Percentiles rank a stretch among this genome's conserved stretches.
Evolutionary conservation across 2,797 vertebrate genomes (phyloP).

Genomic region (Enteromius mattozi): DNA sequence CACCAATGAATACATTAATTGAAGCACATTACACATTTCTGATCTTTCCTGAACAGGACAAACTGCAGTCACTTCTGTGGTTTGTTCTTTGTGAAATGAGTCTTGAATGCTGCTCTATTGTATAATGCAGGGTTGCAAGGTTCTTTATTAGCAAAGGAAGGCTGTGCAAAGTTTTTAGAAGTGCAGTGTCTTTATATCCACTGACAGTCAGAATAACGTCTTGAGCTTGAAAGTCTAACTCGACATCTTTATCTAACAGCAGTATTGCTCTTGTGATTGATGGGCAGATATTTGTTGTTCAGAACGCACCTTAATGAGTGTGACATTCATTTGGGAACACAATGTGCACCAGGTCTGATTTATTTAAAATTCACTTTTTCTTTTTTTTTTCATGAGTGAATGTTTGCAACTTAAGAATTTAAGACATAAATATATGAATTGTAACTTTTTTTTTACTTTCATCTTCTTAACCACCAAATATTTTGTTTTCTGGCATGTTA

Average conservation of each 20-base stretch:
- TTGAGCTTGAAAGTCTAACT: not conserved
- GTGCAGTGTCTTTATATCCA: not conserved
- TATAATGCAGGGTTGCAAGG: not conserved
- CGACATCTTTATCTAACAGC: not conserved
- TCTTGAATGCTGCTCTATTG: not conserved
- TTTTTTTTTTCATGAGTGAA: not conserved
- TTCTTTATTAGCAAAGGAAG: not conserved
- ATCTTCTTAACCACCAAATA: not conserved
- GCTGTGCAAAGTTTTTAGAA: not conserved
- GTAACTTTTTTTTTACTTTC: not conserved
- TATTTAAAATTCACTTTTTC: too few species aligned
- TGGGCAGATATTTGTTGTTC: not conserved
- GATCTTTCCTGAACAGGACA: not conserved
- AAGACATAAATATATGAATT: not conserved
- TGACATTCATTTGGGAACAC: too few species aligned
- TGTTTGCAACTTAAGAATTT: not conserved
- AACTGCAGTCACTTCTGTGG: not conserved
- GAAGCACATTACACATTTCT: not conserved
- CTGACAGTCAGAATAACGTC: not conserved
- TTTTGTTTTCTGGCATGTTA: not conserved
- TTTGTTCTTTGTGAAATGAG: not conserved
- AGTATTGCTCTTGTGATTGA: not conserved
- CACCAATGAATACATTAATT: not conserved
- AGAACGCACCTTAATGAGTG: not conserved
- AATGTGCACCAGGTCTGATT: too few species aligned